These are phyloP conservation scores for Actinernus sp. DNA, from an alignment of 92 coral and sea anemone genomes.

Conservation along the genomic window DNA sequence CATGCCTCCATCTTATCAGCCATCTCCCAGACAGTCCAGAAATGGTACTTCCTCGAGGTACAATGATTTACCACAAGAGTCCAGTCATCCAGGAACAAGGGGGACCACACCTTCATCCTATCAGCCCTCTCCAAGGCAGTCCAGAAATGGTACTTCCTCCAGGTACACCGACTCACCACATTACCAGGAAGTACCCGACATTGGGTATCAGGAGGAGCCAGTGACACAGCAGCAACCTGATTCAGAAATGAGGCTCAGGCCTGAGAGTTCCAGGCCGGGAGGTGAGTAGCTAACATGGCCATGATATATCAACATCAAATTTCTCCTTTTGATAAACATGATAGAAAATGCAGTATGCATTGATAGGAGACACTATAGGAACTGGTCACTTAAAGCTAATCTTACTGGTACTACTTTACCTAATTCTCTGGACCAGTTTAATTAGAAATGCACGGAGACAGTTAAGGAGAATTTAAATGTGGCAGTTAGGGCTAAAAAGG, in stretches of 20 bases:
- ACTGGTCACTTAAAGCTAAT: no score
- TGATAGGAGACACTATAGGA: no score
- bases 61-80: not conserved
- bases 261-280: constrained; percentile 27
- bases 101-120: no score
- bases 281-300: constrained; percentile 9
- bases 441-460: no score
- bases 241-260: constrained; percentile 13
- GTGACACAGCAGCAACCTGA: constrained; percentile 38
- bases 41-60: not conserved
- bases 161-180: not conserved
- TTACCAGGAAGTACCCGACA: constrained; percentile 28
- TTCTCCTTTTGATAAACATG: no score
- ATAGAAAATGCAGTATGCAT: no score
- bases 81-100: no score
- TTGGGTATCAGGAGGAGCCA: constrained; percentile 60
- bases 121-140: constrained; percentile 2
- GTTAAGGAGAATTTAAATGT: no score
- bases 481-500: no score
- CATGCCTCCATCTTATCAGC: not conserved
- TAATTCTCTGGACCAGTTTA: no score
- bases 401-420: no score
- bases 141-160: not conserved
- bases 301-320: not conserved
- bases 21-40: constrained; percentile 5